phyloP scores from a whole-genome alignment of 1,140 invertebrate species.

The Drosophila virilis region DNA sequence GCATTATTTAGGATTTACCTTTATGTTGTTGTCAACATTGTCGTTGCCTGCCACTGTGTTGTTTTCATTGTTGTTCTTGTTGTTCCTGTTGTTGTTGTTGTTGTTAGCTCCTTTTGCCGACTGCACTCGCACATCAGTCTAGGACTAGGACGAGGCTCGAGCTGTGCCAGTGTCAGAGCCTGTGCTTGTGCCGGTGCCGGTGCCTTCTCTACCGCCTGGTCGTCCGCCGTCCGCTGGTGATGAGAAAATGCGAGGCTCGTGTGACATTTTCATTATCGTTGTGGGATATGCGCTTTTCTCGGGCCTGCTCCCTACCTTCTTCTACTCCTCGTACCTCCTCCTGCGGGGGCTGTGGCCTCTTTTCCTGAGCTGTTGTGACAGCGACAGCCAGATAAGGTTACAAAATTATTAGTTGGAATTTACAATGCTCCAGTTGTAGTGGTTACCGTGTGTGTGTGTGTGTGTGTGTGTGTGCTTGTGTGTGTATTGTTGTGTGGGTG shows the following conservation, averaged over 20 bases:
- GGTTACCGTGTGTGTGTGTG: slow-evolving; percentile 1
- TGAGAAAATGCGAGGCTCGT: slow-evolving; percentile 83
- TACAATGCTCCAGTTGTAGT: slow-evolving; percentile 74
- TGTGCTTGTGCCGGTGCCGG: neutral
- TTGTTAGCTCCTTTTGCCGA: slow-evolving; percentile 46
- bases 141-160: neutral
- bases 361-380: slow-evolving; percentile 52
- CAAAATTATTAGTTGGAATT: slow-evolving; percentile 83
- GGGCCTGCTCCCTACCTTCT: slow-evolving; percentile 11
- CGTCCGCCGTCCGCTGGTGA: slow-evolving; percentile 68
- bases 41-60: slow-evolving; percentile 44
- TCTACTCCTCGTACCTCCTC: neutral
- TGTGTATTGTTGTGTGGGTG: slow-evolving; percentile 3
- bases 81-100: slow-evolving; percentile 26
- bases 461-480: slow-evolving; percentile 17
- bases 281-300: slow-evolving; percentile 78
- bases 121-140: slow-evolving; percentile 51
- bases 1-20: slow-evolving; percentile 83
- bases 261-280: slow-evolving; percentile 83
- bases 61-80: slow-evolving; percentile 22
- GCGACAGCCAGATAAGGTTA: slow-evolving; percentile 78
- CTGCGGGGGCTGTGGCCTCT: neutral
- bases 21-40: slow-evolving; percentile 77
- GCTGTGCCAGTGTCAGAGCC: neutral
- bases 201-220: slow-evolving; percentile 32